Base-by-base conservation (phyloP, 2,888 invertebrate species). In the Poecilus cupreus region DNA sequence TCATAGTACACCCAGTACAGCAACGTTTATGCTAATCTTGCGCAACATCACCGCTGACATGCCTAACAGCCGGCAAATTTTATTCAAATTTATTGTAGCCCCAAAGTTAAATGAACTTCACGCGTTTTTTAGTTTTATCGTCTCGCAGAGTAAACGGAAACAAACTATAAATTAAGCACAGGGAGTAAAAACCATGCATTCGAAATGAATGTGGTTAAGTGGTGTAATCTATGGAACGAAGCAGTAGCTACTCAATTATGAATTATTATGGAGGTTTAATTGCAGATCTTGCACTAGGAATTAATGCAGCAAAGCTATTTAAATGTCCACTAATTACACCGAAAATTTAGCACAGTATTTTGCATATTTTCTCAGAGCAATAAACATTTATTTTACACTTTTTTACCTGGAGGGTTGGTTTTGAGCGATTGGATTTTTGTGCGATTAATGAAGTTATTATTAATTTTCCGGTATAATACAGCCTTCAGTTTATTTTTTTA, bases 81-180 rank as follows among this genome's bases (percentile, higher is more conserved):
- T 72, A 72, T 72, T 72, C 72, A 72, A 72, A 72, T 72, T 72
- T 72, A 72, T 72, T 43, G 24, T 24, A 43, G 72, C 72, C 72
- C 37, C 43, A 46, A 72, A 72, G 72, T 72, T 72, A 72, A 72
- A 46, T 46, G 72, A 72, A 72, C 72, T 72, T 72, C 46, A 72
- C 72, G 46, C 43, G 11, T 32, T 46, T 68, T 43, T 72, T 68
- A 39, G 37, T 68, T 68, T 68, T 68, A 68, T 68, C 32, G 64
- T 68, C 64, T 37, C 16, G 72, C 46, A 46, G 46, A 72, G 32
- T 46, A 72, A 72, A 72, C 72, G 72, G 72, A 72, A 72, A 72
- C 72, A 72, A 72, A 72, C 43, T 72, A 72, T 72, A 72, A 72
- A 72, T 72, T 72, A 72, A 46, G 16, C 18, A 16, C 20, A 10